Evolutionary conservation across 2,888 invertebrate species (phyloP).

Genomic region (Drosophila borealis): DNA sequence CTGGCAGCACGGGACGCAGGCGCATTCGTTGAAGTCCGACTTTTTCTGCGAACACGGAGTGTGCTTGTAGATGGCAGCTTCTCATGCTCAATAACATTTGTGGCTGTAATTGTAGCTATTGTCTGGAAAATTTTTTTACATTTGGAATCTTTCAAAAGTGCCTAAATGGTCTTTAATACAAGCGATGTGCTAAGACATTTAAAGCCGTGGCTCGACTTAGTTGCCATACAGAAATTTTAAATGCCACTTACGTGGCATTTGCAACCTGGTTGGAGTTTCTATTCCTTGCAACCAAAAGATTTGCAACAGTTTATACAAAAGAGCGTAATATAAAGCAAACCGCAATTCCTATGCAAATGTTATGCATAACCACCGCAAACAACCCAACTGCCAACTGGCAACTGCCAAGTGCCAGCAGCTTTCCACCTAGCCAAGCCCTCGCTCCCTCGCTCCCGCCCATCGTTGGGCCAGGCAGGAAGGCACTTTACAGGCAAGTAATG

Average conservation of each 20-base stretch:
- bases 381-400: not conserved
- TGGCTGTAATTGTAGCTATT: too few relatives aligned
- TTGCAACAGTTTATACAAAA: constrained; percentile 28
- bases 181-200: not conserved
- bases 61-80: too few relatives aligned
- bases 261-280: not conserved
- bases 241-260: constrained; percentile 2
- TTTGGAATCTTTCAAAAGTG: too few relatives aligned
- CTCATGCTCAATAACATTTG: too few relatives aligned
- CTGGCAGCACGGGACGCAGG: too few relatives aligned
- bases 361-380: constrained; percentile 30
- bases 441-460: not conserved
- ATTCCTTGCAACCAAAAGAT: constrained; percentile 8
- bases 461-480: not conserved
- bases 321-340: constrained; percentile 4
- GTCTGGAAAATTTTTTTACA: too few relatives aligned
- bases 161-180: too few relatives aligned
- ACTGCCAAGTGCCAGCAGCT: not conserved
- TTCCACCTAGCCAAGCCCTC: not conserved
- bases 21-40: too few relatives aligned
- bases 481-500: constrained; percentile 52
- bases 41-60: too few relatives aligned
- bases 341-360: constrained; percentile 63
- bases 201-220: not conserved
- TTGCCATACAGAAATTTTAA: constrained; percentile 6